A percentile compares a stretch with the other conserved stretches of the same genome.
phyloP scores from a whole-genome alignment of 2,113 vertebrate genomes.

The Sturnira hondurensis region DNA sequence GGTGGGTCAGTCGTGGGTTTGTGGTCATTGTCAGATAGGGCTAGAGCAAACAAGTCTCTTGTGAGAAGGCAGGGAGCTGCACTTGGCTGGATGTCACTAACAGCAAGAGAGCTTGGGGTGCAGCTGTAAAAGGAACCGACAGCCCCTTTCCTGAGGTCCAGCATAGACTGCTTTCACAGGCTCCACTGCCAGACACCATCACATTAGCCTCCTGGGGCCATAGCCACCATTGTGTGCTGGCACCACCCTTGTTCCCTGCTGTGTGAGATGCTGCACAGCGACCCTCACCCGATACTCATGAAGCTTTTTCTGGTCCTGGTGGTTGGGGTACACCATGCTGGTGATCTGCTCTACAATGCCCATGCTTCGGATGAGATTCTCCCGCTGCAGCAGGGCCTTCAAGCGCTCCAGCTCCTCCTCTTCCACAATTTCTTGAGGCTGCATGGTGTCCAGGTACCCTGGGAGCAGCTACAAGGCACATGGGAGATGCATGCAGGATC shows the following conservation, averaged over 20 bases:
- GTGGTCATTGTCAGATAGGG: background rate
- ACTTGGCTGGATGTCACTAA: background rate
- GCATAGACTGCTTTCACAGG: background rate
- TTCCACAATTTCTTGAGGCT: slow-evolving; percentile 80
- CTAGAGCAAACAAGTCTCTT: background rate
- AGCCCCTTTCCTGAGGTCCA: background rate
- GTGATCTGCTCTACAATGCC: slow-evolving; percentile 78
- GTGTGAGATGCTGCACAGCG: background rate
- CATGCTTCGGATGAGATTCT: slow-evolving; percentile 78
- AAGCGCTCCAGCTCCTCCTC: slow-evolving; percentile 80
- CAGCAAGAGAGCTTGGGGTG: background rate
- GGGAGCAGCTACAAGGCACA: slow-evolving; percentile 45
- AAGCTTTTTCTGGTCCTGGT: background rate
- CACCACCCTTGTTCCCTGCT: background rate
- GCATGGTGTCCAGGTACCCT: slow-evolving; percentile 65
- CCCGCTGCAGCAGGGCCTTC: slow-evolving; percentile 73
- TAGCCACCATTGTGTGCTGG: background rate
- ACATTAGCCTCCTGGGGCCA: background rate
- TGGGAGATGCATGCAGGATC: background rate
- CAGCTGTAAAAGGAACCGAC: background rate
- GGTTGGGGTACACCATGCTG: slow-evolving; percentile 57
- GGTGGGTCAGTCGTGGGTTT: slow-evolving; percentile 6
- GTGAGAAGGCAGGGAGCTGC: background rate
- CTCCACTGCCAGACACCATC: background rate
- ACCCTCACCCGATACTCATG: slow-evolving; percentile 66